Base-by-base conservation (phyloP, 2,888 invertebrate genomes). In the Agrotis clavis region DNA sequence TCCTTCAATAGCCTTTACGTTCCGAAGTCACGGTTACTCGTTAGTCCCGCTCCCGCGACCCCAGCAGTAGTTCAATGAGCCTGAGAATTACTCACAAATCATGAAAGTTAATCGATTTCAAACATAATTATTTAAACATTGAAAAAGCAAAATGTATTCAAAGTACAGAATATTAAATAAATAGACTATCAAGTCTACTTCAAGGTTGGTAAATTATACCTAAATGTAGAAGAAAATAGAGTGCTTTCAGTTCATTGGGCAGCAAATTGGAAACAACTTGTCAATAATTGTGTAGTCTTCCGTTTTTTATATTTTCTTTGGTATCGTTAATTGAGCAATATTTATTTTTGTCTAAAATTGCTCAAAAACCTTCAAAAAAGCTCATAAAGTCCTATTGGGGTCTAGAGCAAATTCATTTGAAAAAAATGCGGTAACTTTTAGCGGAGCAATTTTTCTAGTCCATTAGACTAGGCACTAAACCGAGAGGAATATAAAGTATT, bases 271-370 rank as follows among this genome's bases (percentile, higher is more conserved):
- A 57, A 65, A 66, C 48, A 74, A 65, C 48, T 68, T 73, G 74
- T 67, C 79, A 77, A 66, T 79, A 79, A 62, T 69, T 78, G 54
- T 56, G n/a, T 50, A 50, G 45, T 68, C 62, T 57, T 54, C 18
- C n/a, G n/a, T 59, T 57, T 59, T 41, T 57, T 47, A 30, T 19
- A 7, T 60, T 51, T 56, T 16, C 18, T 50, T 45, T 67, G n/a
- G 25, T 63, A 4, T n/a, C 21, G 19, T 7, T 73, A 72, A 72
- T 78, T 54, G 54, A 51, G 30, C 18, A 48, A 5, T 53, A 19
- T 67, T 73, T 62, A 53, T 45, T 0, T 4, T 1, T 11, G 11
- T 41, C 21, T 41, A 59, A 51, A 62, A n/a, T n/a, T n/a, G n/a
- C n/a, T n/a, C n/a, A n/a, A n/a, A n/a, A n/a, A n/a, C n/a, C n/a